phyloP scores from a whole-genome alignment of 2,888 invertebrate species.

The Diarsia mendica region DNA sequence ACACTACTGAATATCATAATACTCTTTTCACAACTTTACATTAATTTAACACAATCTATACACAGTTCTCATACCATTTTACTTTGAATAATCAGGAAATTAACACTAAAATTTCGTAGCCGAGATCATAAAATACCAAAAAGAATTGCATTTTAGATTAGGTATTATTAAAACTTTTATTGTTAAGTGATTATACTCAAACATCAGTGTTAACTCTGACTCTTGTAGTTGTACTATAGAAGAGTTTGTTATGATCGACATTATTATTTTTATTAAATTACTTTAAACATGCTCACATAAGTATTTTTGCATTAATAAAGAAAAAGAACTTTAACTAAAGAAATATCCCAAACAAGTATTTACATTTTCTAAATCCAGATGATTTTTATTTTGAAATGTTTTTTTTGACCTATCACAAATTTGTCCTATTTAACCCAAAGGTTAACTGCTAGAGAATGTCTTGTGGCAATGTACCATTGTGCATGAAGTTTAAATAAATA shows the following conservation, averaged over 20 bases:
- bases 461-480: too few species aligned
- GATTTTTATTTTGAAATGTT: too few species aligned
- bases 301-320: background rate
- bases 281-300: background rate
- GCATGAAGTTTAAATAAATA: too few species aligned
- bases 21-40: background rate
- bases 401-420: too few species aligned
- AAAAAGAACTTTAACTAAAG: background rate
- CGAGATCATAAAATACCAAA: constrained; percentile 1
- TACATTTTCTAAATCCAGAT: too few species aligned
- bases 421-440: too few species aligned
- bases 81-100: background rate
- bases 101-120: constrained; percentile 2
- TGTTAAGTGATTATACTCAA: too few species aligned
- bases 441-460: too few species aligned
- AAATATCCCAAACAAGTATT: too few species aligned
- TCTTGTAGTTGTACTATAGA: too few species aligned
- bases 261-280: background rate
- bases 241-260: background rate
- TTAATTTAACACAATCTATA: background rate
- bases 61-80: background rate
- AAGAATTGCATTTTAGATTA: constrained; percentile 1
- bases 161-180: background rate
- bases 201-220: too few species aligned
- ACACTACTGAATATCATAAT: background rate